phyloP scores from a whole-genome alignment of 1,140 invertebrate genomes.

The Sycophaga agraensis region DNA sequence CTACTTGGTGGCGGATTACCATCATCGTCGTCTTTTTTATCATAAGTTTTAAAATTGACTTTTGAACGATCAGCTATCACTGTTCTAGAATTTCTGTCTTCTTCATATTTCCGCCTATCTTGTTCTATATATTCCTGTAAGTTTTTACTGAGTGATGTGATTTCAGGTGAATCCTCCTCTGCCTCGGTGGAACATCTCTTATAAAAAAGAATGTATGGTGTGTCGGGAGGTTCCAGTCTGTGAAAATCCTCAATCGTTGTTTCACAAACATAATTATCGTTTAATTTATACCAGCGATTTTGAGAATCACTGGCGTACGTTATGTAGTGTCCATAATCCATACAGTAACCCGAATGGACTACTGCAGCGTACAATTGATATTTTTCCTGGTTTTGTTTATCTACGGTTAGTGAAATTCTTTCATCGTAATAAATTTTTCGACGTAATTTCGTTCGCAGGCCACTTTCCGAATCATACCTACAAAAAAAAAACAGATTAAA shows the following conservation, averaged over 20 bases:
- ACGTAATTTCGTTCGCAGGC: conserved; percentile 73
- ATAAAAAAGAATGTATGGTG: conserved; percentile 83
- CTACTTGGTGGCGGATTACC: no score
- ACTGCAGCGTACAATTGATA: conserved; percentile 80
- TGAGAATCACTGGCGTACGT: conserved; percentile 72
- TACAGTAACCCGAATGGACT: conserved; percentile 77
- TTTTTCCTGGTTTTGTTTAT: conserved; percentile 44
- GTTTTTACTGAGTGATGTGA: conserved; percentile 49
- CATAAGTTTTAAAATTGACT: no score
- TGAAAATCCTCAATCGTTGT: conserved; percentile 66
- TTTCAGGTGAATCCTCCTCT: conserved; percentile 45
- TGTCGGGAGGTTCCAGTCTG: conserved; percentile 68
- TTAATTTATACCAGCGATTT: conserved; percentile 78
- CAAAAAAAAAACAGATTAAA: neutral
- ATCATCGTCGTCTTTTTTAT: no score
- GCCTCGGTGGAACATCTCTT: conserved; percentile 42
- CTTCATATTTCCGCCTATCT: conserved; percentile 45
- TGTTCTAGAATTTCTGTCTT: no score
- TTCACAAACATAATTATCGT: conserved; percentile 71
- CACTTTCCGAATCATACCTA: conserved; percentile 71
- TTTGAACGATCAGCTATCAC: no score
- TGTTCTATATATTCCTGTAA: conserved; percentile 55
- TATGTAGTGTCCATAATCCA: conserved; percentile 86
- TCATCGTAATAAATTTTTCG: conserved; percentile 68
- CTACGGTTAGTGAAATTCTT: conserved; percentile 58